Percentiles rank a stretch among this genome's conserved stretches.
phyloP scores from a whole-genome alignment of 2,888 invertebrate species.

The Apodemia hepburni region DNA sequence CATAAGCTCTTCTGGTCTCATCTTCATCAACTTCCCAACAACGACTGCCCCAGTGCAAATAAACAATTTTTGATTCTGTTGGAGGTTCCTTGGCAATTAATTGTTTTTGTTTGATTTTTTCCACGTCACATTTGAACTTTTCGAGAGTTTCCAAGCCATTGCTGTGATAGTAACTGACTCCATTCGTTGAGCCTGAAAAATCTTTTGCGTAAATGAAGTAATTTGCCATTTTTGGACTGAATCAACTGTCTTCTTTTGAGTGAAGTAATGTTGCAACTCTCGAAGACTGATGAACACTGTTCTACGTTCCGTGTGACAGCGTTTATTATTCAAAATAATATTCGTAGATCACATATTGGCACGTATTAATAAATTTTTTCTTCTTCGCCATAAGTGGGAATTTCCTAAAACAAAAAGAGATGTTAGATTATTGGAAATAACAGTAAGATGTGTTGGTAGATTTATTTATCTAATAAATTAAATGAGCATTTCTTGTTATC shows the following conservation, averaged over 20 bases:
- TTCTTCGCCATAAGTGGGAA: too few species aligned
- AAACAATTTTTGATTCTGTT: conserved; percentile 35
- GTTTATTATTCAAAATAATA: too few species aligned
- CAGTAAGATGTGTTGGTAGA: too few species aligned
- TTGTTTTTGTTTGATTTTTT: conserved; percentile 31
- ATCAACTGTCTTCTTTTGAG: conserved; percentile 39
- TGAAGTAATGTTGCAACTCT: conserved; percentile 28
- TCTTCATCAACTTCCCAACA: conserved; percentile 38
- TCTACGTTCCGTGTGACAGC: too few species aligned
- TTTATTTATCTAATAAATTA: too few species aligned
- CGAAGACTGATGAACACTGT: too few species aligned
- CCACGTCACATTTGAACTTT: conserved; percentile 35
- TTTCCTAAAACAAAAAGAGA: too few species aligned
- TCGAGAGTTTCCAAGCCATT: conserved; percentile 36
- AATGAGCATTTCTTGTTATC: too few species aligned
- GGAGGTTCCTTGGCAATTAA: conserved; percentile 23
- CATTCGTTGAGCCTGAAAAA: conserved; percentile 35
- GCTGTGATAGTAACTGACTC: conserved; percentile 32
- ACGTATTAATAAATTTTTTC: too few species aligned
- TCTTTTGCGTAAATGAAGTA: conserved; percentile 39
- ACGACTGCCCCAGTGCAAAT: conserved; percentile 39
- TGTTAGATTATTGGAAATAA: too few species aligned
- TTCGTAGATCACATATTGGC: too few species aligned
- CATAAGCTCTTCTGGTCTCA: conserved; percentile 24
- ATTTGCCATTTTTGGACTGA: conserved; percentile 37